phyloP scores from a whole-genome alignment of 2,888 invertebrate species.

The Diadegma fenestrale region DNA sequence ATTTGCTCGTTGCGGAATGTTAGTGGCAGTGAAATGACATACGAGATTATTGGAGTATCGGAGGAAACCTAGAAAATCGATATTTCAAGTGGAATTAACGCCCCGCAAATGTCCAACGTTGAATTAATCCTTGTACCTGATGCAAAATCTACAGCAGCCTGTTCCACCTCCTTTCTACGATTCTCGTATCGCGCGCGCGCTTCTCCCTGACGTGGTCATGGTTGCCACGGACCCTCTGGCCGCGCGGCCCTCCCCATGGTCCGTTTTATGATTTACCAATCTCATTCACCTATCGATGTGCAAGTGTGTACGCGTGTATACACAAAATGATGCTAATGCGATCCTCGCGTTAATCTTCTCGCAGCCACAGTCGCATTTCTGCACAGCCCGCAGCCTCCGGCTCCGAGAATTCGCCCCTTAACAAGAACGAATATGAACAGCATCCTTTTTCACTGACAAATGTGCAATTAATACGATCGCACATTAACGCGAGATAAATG shows the following conservation, averaged over 20 bases:
- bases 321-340: slow-evolving; percentile 15
- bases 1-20: slow-evolving; percentile 52
- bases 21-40: slow-evolving; percentile 50
- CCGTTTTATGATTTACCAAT: slow-evolving; percentile 49
- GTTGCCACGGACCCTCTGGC: slow-evolving; percentile 23
- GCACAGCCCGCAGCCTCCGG: neutral
- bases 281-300: neutral
- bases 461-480: slow-evolving; percentile 8
- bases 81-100: slow-evolving; percentile 63
- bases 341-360: slow-evolving; percentile 39
- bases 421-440: neutral
- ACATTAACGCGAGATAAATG: neutral
- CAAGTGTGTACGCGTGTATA: neutral
- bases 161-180: slow-evolving; percentile 17
- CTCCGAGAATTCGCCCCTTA: neutral
- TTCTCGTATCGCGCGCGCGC: slow-evolving; percentile 14
- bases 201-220: slow-evolving; percentile 15
- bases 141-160: too few relatives aligned
- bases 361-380: slow-evolving; percentile 20
- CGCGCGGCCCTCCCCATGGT: slow-evolving; percentile 19
- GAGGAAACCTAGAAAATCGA: slow-evolving; percentile 52
- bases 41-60: slow-evolving; percentile 42
- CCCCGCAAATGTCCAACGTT: slow-evolving; percentile 27
- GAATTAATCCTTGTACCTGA: slow-evolving; percentile 47
- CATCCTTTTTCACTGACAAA: neutral